Percentiles rank a stretch among this genome's conserved stretches.
phyloP scores from a whole-genome alignment of 1,140 invertebrate genomes.

The Drosophila saltans region DNA sequence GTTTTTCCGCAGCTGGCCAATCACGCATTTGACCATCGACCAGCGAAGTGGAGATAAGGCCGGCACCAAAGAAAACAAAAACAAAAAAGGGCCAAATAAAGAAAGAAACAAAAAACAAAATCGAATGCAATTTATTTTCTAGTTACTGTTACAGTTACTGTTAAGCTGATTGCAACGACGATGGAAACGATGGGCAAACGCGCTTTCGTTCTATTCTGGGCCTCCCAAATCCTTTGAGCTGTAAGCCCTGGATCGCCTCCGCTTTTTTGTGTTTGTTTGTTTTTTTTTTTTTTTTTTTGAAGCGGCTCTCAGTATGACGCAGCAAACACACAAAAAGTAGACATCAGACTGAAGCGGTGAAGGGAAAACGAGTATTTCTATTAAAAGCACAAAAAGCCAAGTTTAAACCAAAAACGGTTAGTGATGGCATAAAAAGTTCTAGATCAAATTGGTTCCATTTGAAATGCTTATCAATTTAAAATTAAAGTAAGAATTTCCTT shows the following conservation, averaged over 20 bases:
- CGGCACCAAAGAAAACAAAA: constrained; percentile 12
- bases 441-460: constrained; percentile 4
- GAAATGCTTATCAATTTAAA: too few relatives aligned
- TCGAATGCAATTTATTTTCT: constrained; percentile 81
- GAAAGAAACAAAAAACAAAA: constrained; percentile 47
- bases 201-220: constrained; percentile 20
- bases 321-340: constrained; percentile 29
- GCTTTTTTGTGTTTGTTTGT: constrained; percentile 12
- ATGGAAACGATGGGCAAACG: constrained; percentile 33
- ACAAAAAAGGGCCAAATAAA: constrained; percentile 7
- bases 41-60: constrained; percentile 48
- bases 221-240: constrained; percentile 67
- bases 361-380: constrained; percentile 44
- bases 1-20: constrained; percentile 63
- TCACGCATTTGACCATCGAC: constrained; percentile 68
- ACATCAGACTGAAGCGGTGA: constrained; percentile 37
- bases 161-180: constrained; percentile 76
- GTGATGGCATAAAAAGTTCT: constrained; percentile 10
- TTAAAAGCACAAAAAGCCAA: constrained; percentile 48
- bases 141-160: constrained; percentile 80
- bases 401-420: constrained; percentile 53
- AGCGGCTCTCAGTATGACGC: constrained; percentile 4
- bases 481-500: too few relatives aligned
- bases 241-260: constrained; percentile 25
- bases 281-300: constrained; percentile 2